Conservation (phyloP, 2,797 vertebrate genomes). For the Lithobates sylvaticus region DNA sequence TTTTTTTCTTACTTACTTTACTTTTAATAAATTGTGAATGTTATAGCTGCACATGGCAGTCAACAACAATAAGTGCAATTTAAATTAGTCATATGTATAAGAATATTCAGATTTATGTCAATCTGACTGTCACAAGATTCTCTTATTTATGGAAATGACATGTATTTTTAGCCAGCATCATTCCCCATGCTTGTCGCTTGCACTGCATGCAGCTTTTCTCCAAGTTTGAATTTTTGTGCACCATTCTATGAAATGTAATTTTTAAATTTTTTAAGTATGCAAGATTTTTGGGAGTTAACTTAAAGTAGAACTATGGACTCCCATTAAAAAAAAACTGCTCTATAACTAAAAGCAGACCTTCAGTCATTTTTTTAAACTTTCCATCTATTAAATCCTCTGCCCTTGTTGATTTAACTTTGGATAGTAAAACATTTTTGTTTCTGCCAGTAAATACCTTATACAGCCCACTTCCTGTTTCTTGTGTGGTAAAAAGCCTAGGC, state of each 20-base stretch:
- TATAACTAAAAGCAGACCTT: too few relatives aligned
- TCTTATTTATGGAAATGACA: not conserved
- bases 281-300: too few relatives aligned
- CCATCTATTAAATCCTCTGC: too few relatives aligned
- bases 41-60: not conserved
- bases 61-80: slow-evolving; percentile 5
- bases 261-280: not conserved
- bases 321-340: too few relatives aligned
- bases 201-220: not conserved
- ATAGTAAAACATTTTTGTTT: too few relatives aligned
- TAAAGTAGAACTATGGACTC: too few relatives aligned
- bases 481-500: too few relatives aligned
- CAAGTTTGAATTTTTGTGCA: not conserved
- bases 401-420: too few relatives aligned
- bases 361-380: too few relatives aligned
- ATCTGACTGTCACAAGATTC: not conserved
- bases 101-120: not conserved
- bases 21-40: not conserved
- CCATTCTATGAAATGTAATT: not conserved
- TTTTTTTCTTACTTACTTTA: too few relatives aligned
- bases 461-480: too few relatives aligned
- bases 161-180: not conserved
- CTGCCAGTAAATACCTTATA: too few relatives aligned
- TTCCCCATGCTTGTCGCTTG: not conserved
- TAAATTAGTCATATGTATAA: not conserved